Percentiles rank a stretch among this genome's conserved stretches.
Evolutionary conservation across 2,113 vertebrate species (phyloP).

Genomic region (Geothlypis trichas): DNA sequence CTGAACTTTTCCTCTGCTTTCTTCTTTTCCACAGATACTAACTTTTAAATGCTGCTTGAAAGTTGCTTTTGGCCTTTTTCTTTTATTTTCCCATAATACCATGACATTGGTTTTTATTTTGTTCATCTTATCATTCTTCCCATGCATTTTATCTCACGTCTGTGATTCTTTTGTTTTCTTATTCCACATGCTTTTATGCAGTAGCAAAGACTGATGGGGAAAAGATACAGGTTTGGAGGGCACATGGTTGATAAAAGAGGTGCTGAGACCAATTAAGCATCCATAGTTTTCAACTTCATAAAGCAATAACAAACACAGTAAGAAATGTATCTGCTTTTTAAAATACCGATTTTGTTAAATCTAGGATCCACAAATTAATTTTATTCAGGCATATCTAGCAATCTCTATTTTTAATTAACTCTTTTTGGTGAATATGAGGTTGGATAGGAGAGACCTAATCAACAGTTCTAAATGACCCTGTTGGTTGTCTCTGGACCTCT

Average conservation of each 20-base stretch:
- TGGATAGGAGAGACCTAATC: background rate
- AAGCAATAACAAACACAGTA: background rate
- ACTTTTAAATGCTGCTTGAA: background rate
- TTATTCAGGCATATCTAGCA: background rate
- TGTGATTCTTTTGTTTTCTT: background rate
- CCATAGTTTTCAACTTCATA: background rate
- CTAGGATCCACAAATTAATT: background rate
- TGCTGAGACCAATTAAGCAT: background rate
- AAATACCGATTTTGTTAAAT: background rate
- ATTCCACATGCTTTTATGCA: background rate
- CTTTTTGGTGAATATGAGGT: background rate
- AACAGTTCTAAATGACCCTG: background rate
- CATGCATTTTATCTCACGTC: background rate
- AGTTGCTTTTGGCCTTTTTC: background rate
- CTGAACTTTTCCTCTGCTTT: background rate
- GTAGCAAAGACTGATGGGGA: background rate
- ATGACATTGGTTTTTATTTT: background rate
- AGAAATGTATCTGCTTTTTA: background rate
- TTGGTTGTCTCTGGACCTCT: background rate
- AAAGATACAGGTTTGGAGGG: background rate
- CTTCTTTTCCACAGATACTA: background rate
- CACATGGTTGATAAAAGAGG: background rate
- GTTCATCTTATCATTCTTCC: background rate
- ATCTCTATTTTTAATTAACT: background rate
- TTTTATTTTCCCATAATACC: background rate